Percentiles rank a stretch among this genome's conserved stretches.
Conservation (phyloP, 2,113 vertebrate species). For the Abramis brama region DNA sequence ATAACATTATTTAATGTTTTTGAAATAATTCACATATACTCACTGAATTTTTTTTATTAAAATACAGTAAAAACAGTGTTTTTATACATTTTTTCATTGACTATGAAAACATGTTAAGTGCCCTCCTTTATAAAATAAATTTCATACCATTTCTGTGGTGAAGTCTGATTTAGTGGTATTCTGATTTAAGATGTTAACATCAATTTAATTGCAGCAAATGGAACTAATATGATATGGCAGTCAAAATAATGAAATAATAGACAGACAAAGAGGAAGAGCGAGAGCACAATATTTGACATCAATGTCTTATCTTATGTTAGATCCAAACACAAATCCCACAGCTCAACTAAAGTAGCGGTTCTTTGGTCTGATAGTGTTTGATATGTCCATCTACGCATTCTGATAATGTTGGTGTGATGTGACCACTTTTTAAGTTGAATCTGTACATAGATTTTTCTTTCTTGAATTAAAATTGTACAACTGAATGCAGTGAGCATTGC, state of each 20-base stretch:
- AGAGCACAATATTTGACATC: background rate
- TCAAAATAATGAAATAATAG: background rate
- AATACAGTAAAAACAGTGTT: background rate
- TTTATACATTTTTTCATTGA: no score
- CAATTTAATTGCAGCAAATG: background rate
- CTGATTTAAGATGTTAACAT: background rate
- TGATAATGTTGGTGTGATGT: background rate
- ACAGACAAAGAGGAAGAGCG: background rate
- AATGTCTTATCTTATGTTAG: background rate
- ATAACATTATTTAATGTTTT: background rate
- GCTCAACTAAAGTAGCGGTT: background rate
- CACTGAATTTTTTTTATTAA: background rate
- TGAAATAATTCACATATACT: background rate
- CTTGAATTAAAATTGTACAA: background rate
- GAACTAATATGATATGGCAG: background rate
- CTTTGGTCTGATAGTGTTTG: background rate
- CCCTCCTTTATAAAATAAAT: background rate
- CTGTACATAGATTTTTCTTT: background rate
- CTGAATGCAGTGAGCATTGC: background rate
- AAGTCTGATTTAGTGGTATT: background rate
- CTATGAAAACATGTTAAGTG: background rate
- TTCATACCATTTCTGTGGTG: background rate
- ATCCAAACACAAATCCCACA: background rate
- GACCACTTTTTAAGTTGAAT: background rate
- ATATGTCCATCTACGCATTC: conserved; percentile 2